Conservation (phyloP, 2,797 vertebrate species). For the Helicolenus hilgendorfi region DNA sequence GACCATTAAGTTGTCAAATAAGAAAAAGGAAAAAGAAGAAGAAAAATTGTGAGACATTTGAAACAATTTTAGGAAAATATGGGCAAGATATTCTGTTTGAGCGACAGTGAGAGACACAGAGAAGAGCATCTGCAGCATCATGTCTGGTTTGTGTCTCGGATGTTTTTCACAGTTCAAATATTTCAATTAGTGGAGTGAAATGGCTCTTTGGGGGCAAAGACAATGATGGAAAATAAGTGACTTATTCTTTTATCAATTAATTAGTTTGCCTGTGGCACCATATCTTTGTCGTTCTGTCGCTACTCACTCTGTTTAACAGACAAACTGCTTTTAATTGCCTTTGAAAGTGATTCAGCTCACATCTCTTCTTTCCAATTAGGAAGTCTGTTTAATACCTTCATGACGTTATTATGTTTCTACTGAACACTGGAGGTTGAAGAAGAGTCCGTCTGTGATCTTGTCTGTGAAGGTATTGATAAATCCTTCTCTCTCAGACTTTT, state of each 20-base stretch:
- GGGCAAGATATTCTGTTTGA: background rate
- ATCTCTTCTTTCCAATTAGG: background rate
- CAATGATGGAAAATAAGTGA: background rate
- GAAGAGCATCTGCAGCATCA: background rate
- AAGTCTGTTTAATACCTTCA: background rate
- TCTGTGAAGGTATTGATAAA: background rate
- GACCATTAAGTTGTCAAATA: background rate
- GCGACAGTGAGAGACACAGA: background rate
- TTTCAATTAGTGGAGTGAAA: constrained; percentile 18
- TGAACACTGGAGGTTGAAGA: background rate
- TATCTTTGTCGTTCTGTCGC: background rate
- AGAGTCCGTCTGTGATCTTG: background rate
- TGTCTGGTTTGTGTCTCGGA: background rate
- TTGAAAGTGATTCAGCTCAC: constrained; percentile 5
- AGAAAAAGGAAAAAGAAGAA: background rate
- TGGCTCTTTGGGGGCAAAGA: background rate
- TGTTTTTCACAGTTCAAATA: constrained; percentile 4
- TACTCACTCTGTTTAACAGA: background rate
- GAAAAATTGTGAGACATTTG: background rate
- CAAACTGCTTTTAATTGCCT: constrained; percentile 44
- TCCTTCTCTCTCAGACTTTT: background rate
- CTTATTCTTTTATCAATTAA: constrained; percentile 19
- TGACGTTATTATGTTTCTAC: background rate
- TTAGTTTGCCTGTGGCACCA: constrained; percentile 13
- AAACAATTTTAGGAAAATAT: background rate